phyloP scores from a whole-genome alignment of 1,140 invertebrate species.

The Acromyrmex echinatior region DNA sequence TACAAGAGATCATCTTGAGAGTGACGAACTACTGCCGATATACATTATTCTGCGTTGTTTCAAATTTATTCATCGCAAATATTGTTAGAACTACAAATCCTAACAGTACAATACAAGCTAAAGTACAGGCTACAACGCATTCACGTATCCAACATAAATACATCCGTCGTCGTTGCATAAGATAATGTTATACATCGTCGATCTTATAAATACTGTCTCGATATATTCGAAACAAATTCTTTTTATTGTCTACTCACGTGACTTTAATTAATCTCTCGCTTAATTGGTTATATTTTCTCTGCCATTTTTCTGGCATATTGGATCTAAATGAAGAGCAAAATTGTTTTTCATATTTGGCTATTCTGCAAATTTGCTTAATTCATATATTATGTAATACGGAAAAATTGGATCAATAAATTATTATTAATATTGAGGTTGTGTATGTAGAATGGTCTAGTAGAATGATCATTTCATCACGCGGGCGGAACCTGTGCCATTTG shows the following conservation, averaged over 20 bases:
- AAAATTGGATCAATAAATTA: background rate
- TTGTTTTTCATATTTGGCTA: background rate
- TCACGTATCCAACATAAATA: background rate
- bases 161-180: background rate
- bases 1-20: background rate
- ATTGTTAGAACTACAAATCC: background rate
- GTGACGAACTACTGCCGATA: background rate
- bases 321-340: background rate
- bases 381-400: background rate
- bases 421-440: background rate
- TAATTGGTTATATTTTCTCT: background rate
- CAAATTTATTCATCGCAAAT: background rate
- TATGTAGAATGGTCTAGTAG: background rate
- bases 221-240: slow-evolving; percentile 12
- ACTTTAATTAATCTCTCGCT: slow-evolving; percentile 22
- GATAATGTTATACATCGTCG: background rate
- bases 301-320: background rate
- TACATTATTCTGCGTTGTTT: background rate
- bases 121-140: background rate
- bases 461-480: background rate
- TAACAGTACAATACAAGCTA: too few species aligned
- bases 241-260: background rate
- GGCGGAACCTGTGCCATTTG: background rate
- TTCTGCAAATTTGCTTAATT: background rate
- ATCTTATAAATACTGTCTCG: background rate